phyloP scores from a whole-genome alignment of 2,113 vertebrate species.

The Plecotus auritus region DNA sequence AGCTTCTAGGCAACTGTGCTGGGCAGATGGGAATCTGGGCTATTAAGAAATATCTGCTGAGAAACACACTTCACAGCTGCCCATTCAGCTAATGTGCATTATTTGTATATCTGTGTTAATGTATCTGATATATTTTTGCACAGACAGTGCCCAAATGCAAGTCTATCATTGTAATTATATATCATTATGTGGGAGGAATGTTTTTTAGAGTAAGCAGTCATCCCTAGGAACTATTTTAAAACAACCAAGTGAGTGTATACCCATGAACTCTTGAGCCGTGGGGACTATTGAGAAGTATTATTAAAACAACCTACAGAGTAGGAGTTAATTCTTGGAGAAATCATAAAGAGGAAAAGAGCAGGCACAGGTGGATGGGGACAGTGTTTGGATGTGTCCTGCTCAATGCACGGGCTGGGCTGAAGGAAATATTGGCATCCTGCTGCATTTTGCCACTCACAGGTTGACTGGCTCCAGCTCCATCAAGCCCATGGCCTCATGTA shows the following conservation, averaged over 20 bases:
- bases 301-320: neutral
- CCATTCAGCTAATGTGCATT: neutral
- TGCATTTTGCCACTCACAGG: neutral
- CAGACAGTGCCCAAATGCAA: neutral
- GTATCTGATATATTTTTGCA: neutral
- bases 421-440: neutral
- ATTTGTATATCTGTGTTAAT: conserved; percentile 24
- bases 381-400: neutral
- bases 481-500: neutral
- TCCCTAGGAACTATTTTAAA: neutral
- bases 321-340: neutral
- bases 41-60: neutral
- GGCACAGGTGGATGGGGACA: too few species aligned
- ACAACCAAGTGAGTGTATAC: neutral
- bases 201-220: neutral
- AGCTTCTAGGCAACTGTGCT: neutral
- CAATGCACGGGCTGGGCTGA: neutral
- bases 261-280: neutral
- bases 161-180: neutral
- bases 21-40: neutral
- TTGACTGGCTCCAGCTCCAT: neutral
- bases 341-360: neutral
- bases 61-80: neutral
- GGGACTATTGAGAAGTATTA: neutral
- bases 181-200: neutral